Evolutionary conservation across 2,888 invertebrate species (phyloP), one percentile per base, ranked within the genome.

Genomic region (Cepaea hortensis): DNA sequence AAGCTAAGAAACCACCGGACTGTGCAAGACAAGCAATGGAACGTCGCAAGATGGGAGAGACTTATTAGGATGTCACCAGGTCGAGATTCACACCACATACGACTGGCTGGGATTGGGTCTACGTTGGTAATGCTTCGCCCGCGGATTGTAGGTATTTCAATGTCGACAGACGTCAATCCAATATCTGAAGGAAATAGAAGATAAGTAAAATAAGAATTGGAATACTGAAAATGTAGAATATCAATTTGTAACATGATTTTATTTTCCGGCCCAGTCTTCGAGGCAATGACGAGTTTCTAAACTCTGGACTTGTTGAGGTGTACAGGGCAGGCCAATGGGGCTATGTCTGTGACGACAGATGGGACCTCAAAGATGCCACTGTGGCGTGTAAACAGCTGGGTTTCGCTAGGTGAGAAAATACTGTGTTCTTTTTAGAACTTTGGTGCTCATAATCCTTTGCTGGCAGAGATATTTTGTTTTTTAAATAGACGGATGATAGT

Each of bases 301-400:
- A 96, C 91, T 96, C 96, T 94, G 97, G 97, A 4, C 94, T 96
- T 76, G 94, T 97, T 20, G 96, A 97, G 95, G 96, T 97, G 3
- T 96, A 96, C 94, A 95, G 96, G 96, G 93, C 94, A 87, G 96
- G 96, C 0, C 95, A 95, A 88, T 97, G 96, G 96, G 97, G 97
- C 0, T 96, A 96, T 88, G 95, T 97, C 11, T 97, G 97, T 93
- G 97, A 97, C 92, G 97, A 97, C 91, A 95, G 96, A 89, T 97
- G 97, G 93, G 96, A 96, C 18, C 94, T 96, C 86, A 95, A 94
- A 50, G 96, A 96, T 91, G 97, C 96, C 0, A 95, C 96, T 91
- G 96, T 97, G 0, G 95, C 96, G 7, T 97, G 97, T 91, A 95
- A 95, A 87, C 96, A 97, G 92, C 93, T 97, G 48, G 97, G 97